phyloP scores from a whole-genome alignment of 1,140 invertebrate species.

The Melipona quadrifasciata region DNA sequence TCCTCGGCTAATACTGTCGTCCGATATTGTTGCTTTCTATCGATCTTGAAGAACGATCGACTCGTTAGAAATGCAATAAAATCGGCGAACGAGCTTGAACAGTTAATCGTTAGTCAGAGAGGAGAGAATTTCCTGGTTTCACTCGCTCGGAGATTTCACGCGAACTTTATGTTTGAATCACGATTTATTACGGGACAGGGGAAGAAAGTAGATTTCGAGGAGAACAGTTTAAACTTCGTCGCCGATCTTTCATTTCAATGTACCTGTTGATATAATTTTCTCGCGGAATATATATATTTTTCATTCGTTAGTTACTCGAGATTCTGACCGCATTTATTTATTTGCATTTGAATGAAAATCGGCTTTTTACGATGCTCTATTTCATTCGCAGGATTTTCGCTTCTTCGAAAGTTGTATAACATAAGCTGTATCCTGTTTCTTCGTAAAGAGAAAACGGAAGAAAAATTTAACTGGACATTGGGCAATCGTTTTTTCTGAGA shows the following conservation, averaged over 20 bases:
- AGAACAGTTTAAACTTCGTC: not conserved
- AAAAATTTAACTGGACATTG: not conserved
- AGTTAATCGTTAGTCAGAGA: not conserved
- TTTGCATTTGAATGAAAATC: not conserved
- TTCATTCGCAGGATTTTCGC: not conserved
- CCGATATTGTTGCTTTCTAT: not conserved
- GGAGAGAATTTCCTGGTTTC: slow-evolving; percentile 3
- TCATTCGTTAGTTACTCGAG: not conserved
- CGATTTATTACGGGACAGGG: not conserved
- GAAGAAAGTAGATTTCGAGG: not conserved
- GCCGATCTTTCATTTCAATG: no score
- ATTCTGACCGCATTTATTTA: not conserved
- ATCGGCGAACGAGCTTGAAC: not conserved
- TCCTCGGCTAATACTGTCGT: no score
- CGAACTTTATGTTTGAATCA: not conserved
- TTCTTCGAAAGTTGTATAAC: not conserved
- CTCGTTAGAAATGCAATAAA: slow-evolving; percentile 11
- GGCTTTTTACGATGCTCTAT: not conserved
- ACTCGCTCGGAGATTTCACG: not conserved
- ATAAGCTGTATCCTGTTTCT: not conserved
- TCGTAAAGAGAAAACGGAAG: not conserved
- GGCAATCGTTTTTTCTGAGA: not conserved
- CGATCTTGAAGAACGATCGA: not conserved
- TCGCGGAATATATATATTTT: no score
- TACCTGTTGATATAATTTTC: not conserved